Evolutionary conservation across 2,113 vertebrate genomes (phyloP).

Genomic region (Chaetops frenatus): DNA sequence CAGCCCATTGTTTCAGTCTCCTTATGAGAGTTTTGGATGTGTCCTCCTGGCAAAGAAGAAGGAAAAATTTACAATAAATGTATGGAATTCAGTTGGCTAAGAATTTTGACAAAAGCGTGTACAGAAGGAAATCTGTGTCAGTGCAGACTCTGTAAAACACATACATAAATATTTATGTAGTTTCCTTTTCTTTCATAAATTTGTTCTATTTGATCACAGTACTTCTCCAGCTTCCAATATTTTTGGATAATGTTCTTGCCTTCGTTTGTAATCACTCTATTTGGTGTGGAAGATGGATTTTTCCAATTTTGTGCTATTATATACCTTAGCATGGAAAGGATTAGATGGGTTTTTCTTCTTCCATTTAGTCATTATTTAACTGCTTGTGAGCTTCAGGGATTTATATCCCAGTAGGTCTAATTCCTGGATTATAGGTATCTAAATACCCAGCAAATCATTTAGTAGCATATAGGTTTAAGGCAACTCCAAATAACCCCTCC

Average conservation of each 20-base stretch:
- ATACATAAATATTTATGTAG: not conserved
- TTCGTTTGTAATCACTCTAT: conserved; percentile 40
- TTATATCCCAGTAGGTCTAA: conserved; percentile 56
- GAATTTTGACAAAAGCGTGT: not conserved
- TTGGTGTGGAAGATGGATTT: conserved; percentile 40
- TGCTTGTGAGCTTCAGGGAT: conserved; percentile 44
- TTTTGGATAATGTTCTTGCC: conserved; percentile 28
- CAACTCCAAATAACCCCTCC: conserved; percentile 46
- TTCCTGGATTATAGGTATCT: conserved; percentile 61
- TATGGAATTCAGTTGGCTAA: not conserved
- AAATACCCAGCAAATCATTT: conserved; percentile 58
- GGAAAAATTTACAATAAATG: not conserved
- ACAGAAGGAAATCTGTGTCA: not conserved
- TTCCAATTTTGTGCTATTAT: conserved; percentile 50
- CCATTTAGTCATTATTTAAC: conserved; percentile 51
- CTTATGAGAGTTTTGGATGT: not conserved
- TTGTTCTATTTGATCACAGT: not conserved
- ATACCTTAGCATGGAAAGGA: conserved; percentile 51
- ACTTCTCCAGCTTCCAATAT: not conserved
- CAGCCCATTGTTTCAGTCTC: not conserved
- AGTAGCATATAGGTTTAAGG: conserved; percentile 39
- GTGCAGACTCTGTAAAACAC: not conserved
- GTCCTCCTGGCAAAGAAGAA: not conserved
- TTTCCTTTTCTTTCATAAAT: conserved; percentile 8
- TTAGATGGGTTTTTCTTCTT: conserved; percentile 55